Evolutionary conservation across 2,113 vertebrate species (phyloP), one percentile per base, ranked within the genome.

Genomic region (Tretioscincus oriximinensis): DNA sequence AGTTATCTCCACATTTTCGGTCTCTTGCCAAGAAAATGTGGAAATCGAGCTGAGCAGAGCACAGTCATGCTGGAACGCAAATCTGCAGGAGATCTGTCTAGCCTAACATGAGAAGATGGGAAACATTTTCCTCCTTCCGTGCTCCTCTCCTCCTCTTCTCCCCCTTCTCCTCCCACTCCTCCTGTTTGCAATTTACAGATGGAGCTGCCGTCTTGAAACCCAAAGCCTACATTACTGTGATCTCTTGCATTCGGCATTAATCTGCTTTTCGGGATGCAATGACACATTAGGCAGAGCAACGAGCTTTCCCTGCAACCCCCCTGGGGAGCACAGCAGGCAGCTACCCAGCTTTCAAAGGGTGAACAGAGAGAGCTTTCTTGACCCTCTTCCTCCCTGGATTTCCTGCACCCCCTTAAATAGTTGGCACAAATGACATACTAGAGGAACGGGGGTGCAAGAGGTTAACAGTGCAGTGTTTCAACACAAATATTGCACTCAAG

Each of bases 241-340:
- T 5, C 67, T 45, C 63, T 68, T 41, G n/a, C 9, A 5, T 47
- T 70, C 4, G 0, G 9, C 69, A 67, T 64, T 11, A 41, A 26
- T 26, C 66, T 5, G 1, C 0, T 0, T 24, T 24, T 6, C 7
- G 24, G 35, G 35, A 0, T 7, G 28, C 1, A 0, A 7, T 5
- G 1, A 35, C 54, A 35, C 5, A 5, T 51, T 8, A 35, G 24
- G 73, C 29, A 26, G 20, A 22, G 4, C 24, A 1, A 49, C 20
- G 16, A 20, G 47, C 51, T 29, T 29, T 73, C n/a, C 49, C 18
- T 9, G 1, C 21, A 16, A 29, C n/a, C 21, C 31, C 68, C 35
- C 41, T 47, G 47, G 41, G 35, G 20, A 47, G n/a, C 9, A n/a
- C 2, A 28, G 10, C 20, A 9, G 51, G 49, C n/a, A 54, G n/a